Base-by-base conservation (phyloP, 2,113 vertebrate genomes). In the Phasianus colchicus region DNA sequence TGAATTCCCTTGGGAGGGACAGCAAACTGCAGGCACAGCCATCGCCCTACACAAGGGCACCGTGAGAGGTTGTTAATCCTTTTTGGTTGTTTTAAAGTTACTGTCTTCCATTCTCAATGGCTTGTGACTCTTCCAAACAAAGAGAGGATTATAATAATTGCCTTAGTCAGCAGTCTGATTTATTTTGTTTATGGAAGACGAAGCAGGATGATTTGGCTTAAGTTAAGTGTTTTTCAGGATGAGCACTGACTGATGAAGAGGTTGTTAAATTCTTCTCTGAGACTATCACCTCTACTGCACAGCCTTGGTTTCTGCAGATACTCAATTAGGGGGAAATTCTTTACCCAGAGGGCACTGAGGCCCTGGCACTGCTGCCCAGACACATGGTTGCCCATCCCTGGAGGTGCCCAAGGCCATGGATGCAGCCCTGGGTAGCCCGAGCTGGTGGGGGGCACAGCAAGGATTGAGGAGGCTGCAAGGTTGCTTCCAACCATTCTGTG, bases 81-180 rank as follows among this genome's bases (percentile, higher is more conserved):
- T 45, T 57, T 58, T 55, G 57, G 13, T 60, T 73, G 55, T 69
- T 90, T 79, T 57, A 17, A 60, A 81, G 47, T 81, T 82, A 75
- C 83, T 50, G 90, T 95, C 92, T 95, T 94, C 94, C 95, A 88
- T 61, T 84, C 2, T 7, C 76, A 77, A 88, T 61, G 17, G 75
- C 61, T 86, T 58, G 36, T 54, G 42, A 69, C 76, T 94, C 79
- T 91, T 91, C 36, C 94, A 93, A 47, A 52, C 79, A 70, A 92
- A 75, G n/a, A 86, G 12, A 19, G 48, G 60, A 66, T 1, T 75
- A 70, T 57, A 83, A 82, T 86, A 89, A 90, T 17, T 38, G 92
- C 54, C 10, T 79, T 84, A 78, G 65, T 93, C 77, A 17, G 85
- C 94, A 92, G 50, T 2, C 29, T 27, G 54, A 63, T 81, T 88